Evolutionary conservation across 2,113 vertebrate genomes (phyloP), one percentile per base, ranked within the genome.

Genomic region (Tautogolabrus adspersus): DNA sequence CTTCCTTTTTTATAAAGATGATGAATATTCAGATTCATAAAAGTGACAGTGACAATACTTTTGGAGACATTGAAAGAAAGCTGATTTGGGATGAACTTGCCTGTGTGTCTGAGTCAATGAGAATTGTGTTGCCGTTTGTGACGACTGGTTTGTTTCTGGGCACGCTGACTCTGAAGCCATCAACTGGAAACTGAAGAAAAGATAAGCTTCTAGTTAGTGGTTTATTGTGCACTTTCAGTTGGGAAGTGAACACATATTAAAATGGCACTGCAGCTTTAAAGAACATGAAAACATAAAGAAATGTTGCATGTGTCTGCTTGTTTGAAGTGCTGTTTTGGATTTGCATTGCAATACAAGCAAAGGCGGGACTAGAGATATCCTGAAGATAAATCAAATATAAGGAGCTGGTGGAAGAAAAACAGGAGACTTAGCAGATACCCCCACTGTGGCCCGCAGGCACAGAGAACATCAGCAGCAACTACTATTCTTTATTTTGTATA

Each of bases 11-110:
- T 13, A 16, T 34, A 6, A 42, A 42, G 40, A 10, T 6, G 40
- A 42, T 9, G 40, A 42, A 42, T 10, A 11, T 10, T 42, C 10
- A 42, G 11, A 42, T 34, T 42, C 40, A 1, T 42, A 10, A 42
- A 11, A 42, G 40, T 10, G 40, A 18, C 47, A 49, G 47, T 15
- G 16, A 49, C 13, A 47, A 12, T 13, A 16, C 13, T 16, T 15
- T 2, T 47, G 13, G 15, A 16, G 13, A 47, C 52, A 38, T 23
- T 34, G 59, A 26, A 75, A 79, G 47, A 11, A 9, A 38, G n/a
- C 3, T 60, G 12, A 93, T 89, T 22, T 92, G 90, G 9, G 88
- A 61, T 65, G 30, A 62, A 26, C 86, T 93, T 78, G 94, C 93
- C 57, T 86, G 77, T 66, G 21, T 1, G 5, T 91, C 85, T 0